A percentile compares a stretch with the other conserved stretches of the same genome.
These are phyloP conservation scores for Oscheius sp. DNA, from an alignment of 2,888 invertebrate genomes.

Conservation along the genomic window DNA sequence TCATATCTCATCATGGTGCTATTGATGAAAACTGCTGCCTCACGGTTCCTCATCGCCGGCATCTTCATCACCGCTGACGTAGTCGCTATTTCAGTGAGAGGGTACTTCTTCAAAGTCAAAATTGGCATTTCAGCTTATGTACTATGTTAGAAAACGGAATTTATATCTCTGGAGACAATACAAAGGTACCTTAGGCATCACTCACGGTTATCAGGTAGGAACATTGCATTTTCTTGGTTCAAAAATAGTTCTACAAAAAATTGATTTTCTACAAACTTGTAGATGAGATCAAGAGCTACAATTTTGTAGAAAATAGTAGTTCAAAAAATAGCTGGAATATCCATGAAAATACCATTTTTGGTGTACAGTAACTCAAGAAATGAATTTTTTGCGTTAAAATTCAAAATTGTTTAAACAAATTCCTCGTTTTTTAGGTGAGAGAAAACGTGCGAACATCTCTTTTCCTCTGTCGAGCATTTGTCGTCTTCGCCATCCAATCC, in stretches of 20 bases:
- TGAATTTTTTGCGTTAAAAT: no score
- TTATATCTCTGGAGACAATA: constrained; percentile 13
- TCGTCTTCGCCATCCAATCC: constrained; percentile 21
- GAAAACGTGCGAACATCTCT: constrained; percentile 28
- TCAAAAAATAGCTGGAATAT: background rate
- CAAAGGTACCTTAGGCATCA: constrained; percentile 23
- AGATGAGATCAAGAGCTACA: no score
- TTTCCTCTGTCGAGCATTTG: constrained; percentile 19
- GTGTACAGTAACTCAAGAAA: no score
- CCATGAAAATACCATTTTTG: no score
- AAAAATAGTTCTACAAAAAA: no score
- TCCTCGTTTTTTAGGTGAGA: constrained; percentile 10
- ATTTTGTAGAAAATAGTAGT: no score
- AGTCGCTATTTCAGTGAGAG: constrained; percentile 21
- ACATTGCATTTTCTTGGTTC: background rate
- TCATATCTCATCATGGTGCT: constrained; percentile 7
- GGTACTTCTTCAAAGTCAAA: background rate
- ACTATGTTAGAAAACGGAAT: constrained; percentile 16
- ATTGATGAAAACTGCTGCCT: background rate
- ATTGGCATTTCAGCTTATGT: constrained; percentile 15
- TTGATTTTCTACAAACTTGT: no score
- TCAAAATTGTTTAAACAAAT: no score
- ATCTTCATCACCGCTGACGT: constrained; percentile 17
- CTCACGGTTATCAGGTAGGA: constrained; percentile 28
- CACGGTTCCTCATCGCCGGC: constrained; percentile 10